Evolutionary conservation across 2,113 vertebrate species (phyloP).

Genomic region (Pachycephala philippinensis): DNA sequence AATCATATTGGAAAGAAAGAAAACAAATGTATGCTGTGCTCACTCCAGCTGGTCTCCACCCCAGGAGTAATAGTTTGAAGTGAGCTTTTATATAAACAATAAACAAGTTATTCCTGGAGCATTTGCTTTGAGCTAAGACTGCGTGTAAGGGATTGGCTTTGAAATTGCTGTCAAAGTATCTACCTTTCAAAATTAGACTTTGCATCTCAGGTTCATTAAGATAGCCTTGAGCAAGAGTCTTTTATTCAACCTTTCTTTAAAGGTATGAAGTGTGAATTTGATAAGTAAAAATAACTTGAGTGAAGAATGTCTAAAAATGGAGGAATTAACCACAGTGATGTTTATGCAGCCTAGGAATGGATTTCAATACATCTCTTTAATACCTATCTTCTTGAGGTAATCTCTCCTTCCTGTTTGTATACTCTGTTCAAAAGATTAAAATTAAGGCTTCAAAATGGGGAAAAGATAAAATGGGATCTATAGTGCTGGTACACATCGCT

Average conservation of each 20-base stretch:
- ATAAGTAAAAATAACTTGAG: slow-evolving; percentile 27
- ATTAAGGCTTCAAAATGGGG: neutral
- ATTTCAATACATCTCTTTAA: slow-evolving; percentile 19
- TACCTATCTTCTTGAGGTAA: neutral
- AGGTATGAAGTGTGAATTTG: neutral
- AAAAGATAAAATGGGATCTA: slow-evolving; percentile 6
- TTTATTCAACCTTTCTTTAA: slow-evolving; percentile 33
- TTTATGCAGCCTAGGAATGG: neutral
- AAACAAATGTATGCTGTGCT: slow-evolving; percentile 4
- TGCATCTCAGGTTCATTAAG: slow-evolving; percentile 38
- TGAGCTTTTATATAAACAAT: slow-evolving; percentile 52
- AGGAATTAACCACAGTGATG: slow-evolving; percentile 24
- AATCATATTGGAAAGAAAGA: slow-evolving; percentile 35
- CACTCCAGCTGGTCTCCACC: slow-evolving; percentile 24
- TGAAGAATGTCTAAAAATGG: slow-evolving; percentile 29
- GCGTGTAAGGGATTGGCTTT: neutral
- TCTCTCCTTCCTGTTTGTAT: slow-evolving; percentile 18
- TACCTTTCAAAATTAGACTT: slow-evolving; percentile 14
- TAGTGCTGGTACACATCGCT: neutral
- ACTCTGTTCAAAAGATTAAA: slow-evolving; percentile 1
- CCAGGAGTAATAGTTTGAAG: slow-evolving; percentile 47
- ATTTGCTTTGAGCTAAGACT: slow-evolving; percentile 32
- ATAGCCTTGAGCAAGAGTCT: slow-evolving; percentile 23
- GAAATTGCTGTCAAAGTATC: slow-evolving; percentile 16
- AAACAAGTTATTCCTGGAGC: slow-evolving; percentile 45